phyloP scores from a whole-genome alignment of 2,113 vertebrate genomes.

The Chionis minor region DNA sequence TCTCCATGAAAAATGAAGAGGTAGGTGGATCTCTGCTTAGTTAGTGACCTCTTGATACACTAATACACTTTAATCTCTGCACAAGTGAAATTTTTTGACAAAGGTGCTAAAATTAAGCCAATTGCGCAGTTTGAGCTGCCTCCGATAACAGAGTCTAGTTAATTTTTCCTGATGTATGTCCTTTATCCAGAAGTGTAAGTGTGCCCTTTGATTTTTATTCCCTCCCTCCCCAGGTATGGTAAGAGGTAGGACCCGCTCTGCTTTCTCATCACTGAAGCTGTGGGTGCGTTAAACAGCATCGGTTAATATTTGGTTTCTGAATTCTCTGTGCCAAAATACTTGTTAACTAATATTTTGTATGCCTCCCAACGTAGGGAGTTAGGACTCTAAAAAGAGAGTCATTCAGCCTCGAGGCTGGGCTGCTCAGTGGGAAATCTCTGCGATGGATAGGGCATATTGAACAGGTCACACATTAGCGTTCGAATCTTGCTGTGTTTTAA shows the following conservation, averaged over 20 bases:
- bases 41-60: not conserved
- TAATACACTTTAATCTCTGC: too few species aligned
- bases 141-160: not conserved
- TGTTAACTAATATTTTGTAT: not conserved
- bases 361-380: not conserved
- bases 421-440: accelerated
- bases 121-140: not conserved
- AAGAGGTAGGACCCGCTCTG: not conserved
- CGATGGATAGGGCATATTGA: too few species aligned
- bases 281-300: too few species aligned
- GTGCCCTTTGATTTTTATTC: not conserved
- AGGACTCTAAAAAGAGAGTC: accelerated
- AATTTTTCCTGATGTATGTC: not conserved
- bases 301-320: not conserved
- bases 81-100: not conserved
- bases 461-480: accelerated
- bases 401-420: not conserved
- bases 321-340: not conserved
- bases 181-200: not conserved
- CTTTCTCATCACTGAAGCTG: not conserved
- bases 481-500: not conserved
- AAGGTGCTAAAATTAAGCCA: not conserved
- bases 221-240: not conserved
- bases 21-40: conserved; percentile 58
- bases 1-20: conserved; percentile 93